Percentiles rank a stretch among this genome's conserved stretches.
Evolutionary conservation across 2,888 invertebrate genomes (phyloP).

Genomic region (Amphimallon solstitiale): DNA sequence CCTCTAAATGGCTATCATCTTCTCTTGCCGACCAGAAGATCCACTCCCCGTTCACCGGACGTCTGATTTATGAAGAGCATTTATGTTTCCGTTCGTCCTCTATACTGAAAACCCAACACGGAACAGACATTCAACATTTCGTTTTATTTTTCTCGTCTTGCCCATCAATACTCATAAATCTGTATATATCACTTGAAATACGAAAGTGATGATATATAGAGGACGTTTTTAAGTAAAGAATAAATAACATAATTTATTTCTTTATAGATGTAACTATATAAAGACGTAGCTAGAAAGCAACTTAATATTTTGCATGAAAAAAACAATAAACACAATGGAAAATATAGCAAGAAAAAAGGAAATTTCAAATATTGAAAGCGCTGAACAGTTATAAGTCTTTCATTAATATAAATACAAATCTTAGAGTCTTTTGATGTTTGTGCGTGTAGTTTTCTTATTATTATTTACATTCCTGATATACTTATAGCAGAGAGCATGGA

Average conservation of each 20-base stretch:
- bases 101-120: constrained; percentile 12
- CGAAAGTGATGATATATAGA: neutral
- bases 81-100: constrained; percentile 38
- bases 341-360: too few species aligned
- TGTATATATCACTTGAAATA: neutral
- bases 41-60: constrained; percentile 53
- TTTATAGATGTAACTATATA: too few species aligned
- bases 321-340: too few species aligned
- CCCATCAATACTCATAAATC: constrained; percentile 1
- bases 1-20: constrained; percentile 60
- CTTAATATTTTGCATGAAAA: too few species aligned
- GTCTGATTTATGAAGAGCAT: constrained; percentile 55
- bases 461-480: too few species aligned
- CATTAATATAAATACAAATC: too few species aligned
- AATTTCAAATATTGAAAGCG: too few species aligned
- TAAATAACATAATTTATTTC: neutral
- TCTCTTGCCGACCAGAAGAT: constrained; percentile 54
- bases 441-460: too few species aligned
- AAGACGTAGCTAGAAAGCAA: too few species aligned
- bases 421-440: too few species aligned
- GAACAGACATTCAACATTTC: constrained; percentile 12
- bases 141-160: neutral
- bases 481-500: too few species aligned
- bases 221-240: neutral
- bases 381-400: too few species aligned